These are phyloP conservation scores for Epizoanthus rinbou DNA, from an alignment of 92 coral and sea anemone species.

Conservation along the genomic window DNA sequence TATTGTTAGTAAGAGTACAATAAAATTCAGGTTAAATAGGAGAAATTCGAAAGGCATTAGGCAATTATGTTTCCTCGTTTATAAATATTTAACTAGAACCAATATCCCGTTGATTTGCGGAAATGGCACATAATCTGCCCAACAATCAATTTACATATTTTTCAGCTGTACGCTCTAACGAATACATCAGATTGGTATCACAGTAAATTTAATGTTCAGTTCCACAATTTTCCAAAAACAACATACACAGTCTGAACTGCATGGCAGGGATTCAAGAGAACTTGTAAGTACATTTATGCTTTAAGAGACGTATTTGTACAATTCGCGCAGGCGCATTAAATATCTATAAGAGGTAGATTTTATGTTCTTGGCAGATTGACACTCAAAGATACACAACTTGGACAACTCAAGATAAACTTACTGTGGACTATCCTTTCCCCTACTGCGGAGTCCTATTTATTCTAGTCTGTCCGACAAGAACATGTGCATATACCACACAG, in stretches of 20 bases:
- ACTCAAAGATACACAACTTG: not conserved
- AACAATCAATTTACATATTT: slow-evolving; percentile 29
- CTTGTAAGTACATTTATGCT: not conserved
- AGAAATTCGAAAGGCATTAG: slow-evolving; percentile 39
- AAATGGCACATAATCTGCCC: slow-evolving; percentile 13
- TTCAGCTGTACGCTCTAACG: slow-evolving; percentile 34
- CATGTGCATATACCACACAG: too few relatives aligned
- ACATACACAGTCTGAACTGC: not conserved
- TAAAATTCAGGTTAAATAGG: slow-evolving; percentile 17
- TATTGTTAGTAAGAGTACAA: slow-evolving; percentile 38
- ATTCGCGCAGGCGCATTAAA: not conserved
- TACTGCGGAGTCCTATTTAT: too few relatives aligned
- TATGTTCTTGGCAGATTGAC: not conserved
- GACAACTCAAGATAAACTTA: not conserved
- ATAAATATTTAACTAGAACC: slow-evolving; percentile 42
- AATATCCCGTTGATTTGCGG: slow-evolving; percentile 33
- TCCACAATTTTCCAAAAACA: not conserved
- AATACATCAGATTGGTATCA: slow-evolving; percentile 3
- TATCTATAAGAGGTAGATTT: not conserved
- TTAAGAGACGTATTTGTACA: not conserved
- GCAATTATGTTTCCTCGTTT: slow-evolving; percentile 31
- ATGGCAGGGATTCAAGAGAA: not conserved
- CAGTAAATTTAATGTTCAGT: not conserved
- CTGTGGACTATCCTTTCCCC: not conserved
- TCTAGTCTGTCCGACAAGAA: too few relatives aligned